These are phyloP conservation scores for Tetraodon nigroviridis DNA, from an alignment of 2,113 vertebrate species.

Conservation along the genomic window DNA sequence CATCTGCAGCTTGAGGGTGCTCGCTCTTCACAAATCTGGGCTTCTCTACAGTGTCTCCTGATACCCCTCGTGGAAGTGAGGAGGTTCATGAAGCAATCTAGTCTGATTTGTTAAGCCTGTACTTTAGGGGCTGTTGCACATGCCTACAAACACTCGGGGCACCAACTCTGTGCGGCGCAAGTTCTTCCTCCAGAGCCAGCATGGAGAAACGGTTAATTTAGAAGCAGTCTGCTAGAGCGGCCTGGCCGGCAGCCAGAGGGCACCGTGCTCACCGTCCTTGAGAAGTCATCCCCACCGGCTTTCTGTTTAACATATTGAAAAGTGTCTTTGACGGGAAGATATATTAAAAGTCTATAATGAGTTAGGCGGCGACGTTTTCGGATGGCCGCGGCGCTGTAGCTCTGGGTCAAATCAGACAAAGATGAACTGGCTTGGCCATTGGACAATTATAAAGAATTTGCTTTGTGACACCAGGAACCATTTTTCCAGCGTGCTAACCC, in stretches of 20 bases:
- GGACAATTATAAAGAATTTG: conserved; percentile 72
- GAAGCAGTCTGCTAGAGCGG: conserved; percentile 75
- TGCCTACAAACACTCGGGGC: conserved; percentile 62
- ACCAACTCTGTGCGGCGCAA: conserved; percentile 60
- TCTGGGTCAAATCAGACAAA: conserved; percentile 72
- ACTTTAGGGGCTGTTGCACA: conserved; percentile 66
- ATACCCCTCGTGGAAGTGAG: conserved; percentile 56
- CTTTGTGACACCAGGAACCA: conserved; percentile 67
- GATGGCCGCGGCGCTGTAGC: conserved; percentile 59
- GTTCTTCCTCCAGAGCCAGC: conserved; percentile 67
- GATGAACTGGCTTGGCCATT: conserved; percentile 63
- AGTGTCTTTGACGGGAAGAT: conserved; percentile 72
- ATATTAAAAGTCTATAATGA: conserved; percentile 75
- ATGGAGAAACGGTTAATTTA: conserved; percentile 76
- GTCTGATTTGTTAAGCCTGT: conserved; percentile 75
- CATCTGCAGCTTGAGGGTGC: conserved; percentile 71
- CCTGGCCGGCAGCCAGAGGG: conserved; percentile 76
- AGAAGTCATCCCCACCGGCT: conserved; percentile 71
- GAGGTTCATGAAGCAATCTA: conserved; percentile 67
- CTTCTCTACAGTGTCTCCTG: conserved; percentile 50
- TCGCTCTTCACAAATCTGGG: conserved; percentile 44
- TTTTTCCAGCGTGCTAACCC: conserved; percentile 60
- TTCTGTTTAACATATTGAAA: conserved; percentile 76
- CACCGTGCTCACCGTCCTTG: conserved; percentile 71
- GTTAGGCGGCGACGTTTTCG: conserved; percentile 56